Percentiles rank a stretch among this genome's conserved stretches.
These are phyloP conservation scores for Calameuta idolon DNA, from an alignment of 2,888 invertebrate species.

Conservation along the genomic window DNA sequence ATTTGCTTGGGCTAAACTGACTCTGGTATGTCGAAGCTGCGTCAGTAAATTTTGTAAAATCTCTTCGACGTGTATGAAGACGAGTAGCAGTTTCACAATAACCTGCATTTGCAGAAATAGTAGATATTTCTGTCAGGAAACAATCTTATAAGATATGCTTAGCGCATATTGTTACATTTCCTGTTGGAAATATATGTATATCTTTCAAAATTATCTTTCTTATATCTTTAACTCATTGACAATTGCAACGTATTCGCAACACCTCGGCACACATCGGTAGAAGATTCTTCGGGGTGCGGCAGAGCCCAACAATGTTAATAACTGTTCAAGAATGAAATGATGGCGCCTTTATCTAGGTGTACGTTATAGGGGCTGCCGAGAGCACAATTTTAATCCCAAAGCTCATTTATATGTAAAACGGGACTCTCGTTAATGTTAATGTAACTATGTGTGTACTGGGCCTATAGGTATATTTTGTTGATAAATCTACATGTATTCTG, in stretches of 20 bases:
- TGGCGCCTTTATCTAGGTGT: constrained; percentile 15
- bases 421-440: constrained; percentile 24
- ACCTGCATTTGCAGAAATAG: neutral
- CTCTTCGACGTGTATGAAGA: neutral
- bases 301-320: neutral
- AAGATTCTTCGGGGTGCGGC: neutral
- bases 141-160: no score
- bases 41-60: no score
- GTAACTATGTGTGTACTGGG: constrained; percentile 27
- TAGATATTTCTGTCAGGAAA: neutral
- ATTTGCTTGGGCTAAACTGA: no score
- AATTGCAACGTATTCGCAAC: neutral
- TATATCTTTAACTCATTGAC: neutral
- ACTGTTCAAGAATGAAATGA: neutral
- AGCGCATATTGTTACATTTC: no score
- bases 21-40: no score
- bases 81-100: neutral
- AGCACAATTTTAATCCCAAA: constrained; percentile 40
- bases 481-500: constrained; percentile 14
- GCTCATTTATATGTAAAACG: constrained; percentile 47
- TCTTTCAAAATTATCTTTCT: no score
- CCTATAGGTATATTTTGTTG: constrained; percentile 31
- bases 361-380: constrained; percentile 18
- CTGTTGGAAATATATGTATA: no score
- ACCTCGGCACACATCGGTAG: neutral